phyloP scores from a whole-genome alignment of 1,140 invertebrate genomes.

The Drosophila subobscura region DNA sequence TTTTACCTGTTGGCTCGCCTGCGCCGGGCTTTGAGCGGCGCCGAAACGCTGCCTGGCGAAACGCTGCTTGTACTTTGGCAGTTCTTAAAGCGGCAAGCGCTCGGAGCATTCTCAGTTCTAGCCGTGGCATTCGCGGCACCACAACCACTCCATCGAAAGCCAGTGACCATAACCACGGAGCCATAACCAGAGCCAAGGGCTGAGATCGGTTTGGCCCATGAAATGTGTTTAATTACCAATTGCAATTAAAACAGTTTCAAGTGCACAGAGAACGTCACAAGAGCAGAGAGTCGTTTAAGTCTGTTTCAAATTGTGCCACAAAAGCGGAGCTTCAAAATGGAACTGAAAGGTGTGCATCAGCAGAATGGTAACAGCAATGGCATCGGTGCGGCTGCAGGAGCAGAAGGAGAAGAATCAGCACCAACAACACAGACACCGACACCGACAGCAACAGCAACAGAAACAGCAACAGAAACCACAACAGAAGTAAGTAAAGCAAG shows the following conservation, averaged over 20 bases:
- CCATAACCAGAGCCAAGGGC: slow-evolving; percentile 27
- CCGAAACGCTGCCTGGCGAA: slow-evolving; percentile 15
- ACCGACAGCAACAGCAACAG: slow-evolving; percentile 3
- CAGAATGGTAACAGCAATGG: slow-evolving; percentile 2
- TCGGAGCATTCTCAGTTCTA: slow-evolving; percentile 58
- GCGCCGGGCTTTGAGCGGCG: slow-evolving; percentile 11
- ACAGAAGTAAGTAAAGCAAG: slow-evolving; percentile 22
- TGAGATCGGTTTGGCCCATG: slow-evolving; percentile 14
- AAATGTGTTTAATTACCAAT: slow-evolving; percentile 25
- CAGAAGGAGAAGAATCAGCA: background rate
- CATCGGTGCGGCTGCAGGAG: no score
- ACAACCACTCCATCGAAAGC: slow-evolving; percentile 51
- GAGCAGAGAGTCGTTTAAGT: background rate
- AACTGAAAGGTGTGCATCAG: slow-evolving; percentile 22
- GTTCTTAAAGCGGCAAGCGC: slow-evolving; percentile 72
- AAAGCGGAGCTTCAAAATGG: slow-evolving; percentile 10
- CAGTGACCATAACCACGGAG: slow-evolving; percentile 11
- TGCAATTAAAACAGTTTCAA: slow-evolving; percentile 13
- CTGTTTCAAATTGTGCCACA: no score
- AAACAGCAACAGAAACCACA: background rate
- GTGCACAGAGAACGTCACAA: background rate
- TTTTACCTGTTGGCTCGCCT: slow-evolving; percentile 38
- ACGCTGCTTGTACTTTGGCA: slow-evolving; percentile 48
- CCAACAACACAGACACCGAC: background rate
- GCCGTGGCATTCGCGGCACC: slow-evolving; percentile 74